Base-by-base conservation (phyloP, 2,797 vertebrate genomes). In the Melanogrammus aeglefinus region DNA sequence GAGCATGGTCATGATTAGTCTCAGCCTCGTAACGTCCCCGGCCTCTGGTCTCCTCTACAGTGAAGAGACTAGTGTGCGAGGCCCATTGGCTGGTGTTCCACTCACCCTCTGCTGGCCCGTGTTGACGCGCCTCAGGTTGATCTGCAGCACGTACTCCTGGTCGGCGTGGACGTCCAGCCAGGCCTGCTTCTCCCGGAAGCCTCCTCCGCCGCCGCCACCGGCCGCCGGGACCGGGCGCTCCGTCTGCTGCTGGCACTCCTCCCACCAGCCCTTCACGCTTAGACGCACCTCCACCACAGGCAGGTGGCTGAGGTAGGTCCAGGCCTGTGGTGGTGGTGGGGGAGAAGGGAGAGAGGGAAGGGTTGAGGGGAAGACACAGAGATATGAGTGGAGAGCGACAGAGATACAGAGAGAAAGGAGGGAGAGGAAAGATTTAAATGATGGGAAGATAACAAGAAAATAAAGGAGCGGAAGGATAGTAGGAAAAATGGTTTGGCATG, bases 81-180 rank as follows among this genome's bases (percentile, higher is more conserved):
- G 41, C 41, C 41, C 41, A 4, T 44, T 16, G 41, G 41, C 41
- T 44, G 41, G 13, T 10, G 41, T 2, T 39, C 38, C 63, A 88
- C 92, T 90, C 47, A 99, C 98, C 96, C 96, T 96, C 86, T 93
- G 93, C 84, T 94, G 94, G 63, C 96, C 95, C 74, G 83, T 29
- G 84, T 92, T 95, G 87, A 95, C 84, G 87, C 96, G 94, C 72
- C 91, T 93, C 91, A 99, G 89, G 1, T 93, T 91, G 89, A 99
- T 95, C 88, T 97, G 96, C 77, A 99, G 96, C 77, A 99, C 96
- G 78, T 99, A 98, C 91, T 99, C 96, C 87, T 96, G 98, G 91
- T 99, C 97, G 27, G 97, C 96, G 9, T 96, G 96, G 81, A 99
- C 91, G 0, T 81, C 87, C 88, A 97, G 87, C 97, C 97, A 99